Evolutionary conservation across 2,888 invertebrate genomes (phyloP).

Genomic region (Pyrrhia umbra): DNA sequence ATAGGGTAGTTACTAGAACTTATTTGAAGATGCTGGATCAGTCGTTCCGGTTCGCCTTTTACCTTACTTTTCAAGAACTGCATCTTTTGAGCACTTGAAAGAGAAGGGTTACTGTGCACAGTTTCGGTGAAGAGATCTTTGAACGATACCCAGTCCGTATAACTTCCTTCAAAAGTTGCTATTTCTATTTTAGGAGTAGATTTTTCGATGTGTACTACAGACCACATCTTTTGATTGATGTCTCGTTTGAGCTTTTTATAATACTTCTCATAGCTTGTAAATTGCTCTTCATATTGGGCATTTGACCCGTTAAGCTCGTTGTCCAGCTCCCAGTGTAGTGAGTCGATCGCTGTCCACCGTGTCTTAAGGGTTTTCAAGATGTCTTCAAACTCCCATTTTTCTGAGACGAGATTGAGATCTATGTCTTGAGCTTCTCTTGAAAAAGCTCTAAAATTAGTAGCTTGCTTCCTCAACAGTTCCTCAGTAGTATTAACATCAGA

Average conservation of each 20-base stretch:
- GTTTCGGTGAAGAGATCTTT: constrained; percentile 19
- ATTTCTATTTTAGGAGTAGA: not conserved
- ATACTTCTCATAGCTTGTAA: not conserved
- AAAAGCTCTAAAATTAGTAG: constrained; percentile 6
- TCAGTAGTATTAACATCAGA: too few relatives aligned
- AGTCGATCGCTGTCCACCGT: constrained; percentile 11
- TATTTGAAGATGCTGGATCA: constrained; percentile 4
- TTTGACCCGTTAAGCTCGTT: not conserved
- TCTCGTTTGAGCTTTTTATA: not conserved
- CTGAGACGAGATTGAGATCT: not conserved
- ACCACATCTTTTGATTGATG: constrained; percentile 3
- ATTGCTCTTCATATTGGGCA: not conserved
- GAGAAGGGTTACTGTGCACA: constrained; percentile 4
- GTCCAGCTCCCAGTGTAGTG: constrained; percentile 20
- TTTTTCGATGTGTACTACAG: not conserved
- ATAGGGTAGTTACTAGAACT: not conserved
- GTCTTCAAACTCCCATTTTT: constrained; percentile 7
- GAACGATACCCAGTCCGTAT: constrained; percentile 10
- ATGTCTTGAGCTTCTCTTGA: constrained; percentile 2
- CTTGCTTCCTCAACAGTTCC: constrained; percentile 5
- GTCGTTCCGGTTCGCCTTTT: not conserved
- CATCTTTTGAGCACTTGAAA: not conserved
- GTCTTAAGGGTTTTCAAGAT: not conserved
- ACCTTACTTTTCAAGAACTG: constrained; percentile 1
- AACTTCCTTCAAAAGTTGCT: constrained; percentile 4